These are phyloP conservation scores for Morone saxatilis DNA, from an alignment of 2,113 vertebrate species.

Conservation along the genomic window DNA sequence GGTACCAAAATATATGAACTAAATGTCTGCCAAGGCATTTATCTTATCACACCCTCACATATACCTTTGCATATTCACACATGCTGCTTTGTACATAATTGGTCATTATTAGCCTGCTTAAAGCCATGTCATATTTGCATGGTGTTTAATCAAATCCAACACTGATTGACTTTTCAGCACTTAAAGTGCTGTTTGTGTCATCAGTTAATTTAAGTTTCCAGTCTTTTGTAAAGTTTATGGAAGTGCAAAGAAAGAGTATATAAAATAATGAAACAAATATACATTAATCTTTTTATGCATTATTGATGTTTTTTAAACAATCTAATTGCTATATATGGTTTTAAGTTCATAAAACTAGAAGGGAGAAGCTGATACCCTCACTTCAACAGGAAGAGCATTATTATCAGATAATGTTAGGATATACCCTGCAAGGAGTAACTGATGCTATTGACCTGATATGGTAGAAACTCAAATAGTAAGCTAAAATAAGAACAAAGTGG, in stretches of 20 bases:
- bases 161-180: background rate
- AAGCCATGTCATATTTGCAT: background rate
- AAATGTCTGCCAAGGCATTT: background rate
- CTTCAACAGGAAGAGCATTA: background rate
- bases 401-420: conserved; percentile 11
- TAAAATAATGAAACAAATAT: conserved; percentile 9
- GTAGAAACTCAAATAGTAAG: conserved; percentile 21
- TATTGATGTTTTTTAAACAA: background rate
- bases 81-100: background rate
- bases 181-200: background rate
- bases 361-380: background rate
- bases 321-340: background rate
- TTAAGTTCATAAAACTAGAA: background rate
- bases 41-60: conserved; percentile 11
- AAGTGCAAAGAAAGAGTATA: background rate
- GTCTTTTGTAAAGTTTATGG: background rate
- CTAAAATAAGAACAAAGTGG: conserved; percentile 17
- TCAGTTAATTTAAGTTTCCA: background rate
- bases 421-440: conserved; percentile 5
- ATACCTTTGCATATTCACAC: background rate
- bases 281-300: background rate
- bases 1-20: conserved; percentile 13
- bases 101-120: background rate
- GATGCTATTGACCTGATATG: conserved; percentile 35
- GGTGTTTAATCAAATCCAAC: conserved; percentile 12